These are phyloP conservation scores for Enteromius viviparus DNA, from an alignment of 2,797 vertebrate genomes.

Conservation along the genomic window DNA sequence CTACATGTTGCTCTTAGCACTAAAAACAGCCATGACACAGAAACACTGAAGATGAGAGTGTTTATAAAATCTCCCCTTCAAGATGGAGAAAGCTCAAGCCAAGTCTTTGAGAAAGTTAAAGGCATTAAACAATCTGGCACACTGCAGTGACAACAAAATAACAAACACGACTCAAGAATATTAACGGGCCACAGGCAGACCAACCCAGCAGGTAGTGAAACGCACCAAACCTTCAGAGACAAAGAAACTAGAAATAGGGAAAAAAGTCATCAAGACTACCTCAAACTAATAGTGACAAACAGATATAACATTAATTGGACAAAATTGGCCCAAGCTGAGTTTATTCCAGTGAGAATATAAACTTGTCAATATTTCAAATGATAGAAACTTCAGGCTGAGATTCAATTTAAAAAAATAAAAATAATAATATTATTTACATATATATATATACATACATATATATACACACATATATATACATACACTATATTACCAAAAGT, in stretches of 20 bases:
- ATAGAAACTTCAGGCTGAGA: neutral
- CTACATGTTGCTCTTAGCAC: slow-evolving; percentile 31
- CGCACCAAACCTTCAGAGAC: neutral
- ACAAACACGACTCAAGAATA: slow-evolving; percentile 4
- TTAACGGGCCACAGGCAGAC: neutral
- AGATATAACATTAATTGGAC: neutral
- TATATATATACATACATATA: too few species aligned
- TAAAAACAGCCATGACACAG: slow-evolving; percentile 12
- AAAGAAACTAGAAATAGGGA: neutral
- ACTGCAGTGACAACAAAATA: slow-evolving; percentile 13
- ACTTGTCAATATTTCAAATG: neutral
- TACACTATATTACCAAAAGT: too few species aligned
- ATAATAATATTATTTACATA: too few species aligned
- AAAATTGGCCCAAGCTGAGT: neutral
- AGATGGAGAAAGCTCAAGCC: slow-evolving; percentile 10
- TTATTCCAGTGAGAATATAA: neutral
- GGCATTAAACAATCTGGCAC: slow-evolving; percentile 14
- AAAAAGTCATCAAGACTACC: neutral
- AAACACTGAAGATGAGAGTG: slow-evolving; percentile 19
- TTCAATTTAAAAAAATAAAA: neutral
- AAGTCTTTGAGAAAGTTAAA: slow-evolving; percentile 25
- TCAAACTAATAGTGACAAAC: neutral
- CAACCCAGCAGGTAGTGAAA: neutral
- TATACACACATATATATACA: too few species aligned
- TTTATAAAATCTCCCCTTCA: slow-evolving; percentile 23